Conservation (phyloP, 2,888 invertebrate species). For the Oxystoma pomonae region DNA sequence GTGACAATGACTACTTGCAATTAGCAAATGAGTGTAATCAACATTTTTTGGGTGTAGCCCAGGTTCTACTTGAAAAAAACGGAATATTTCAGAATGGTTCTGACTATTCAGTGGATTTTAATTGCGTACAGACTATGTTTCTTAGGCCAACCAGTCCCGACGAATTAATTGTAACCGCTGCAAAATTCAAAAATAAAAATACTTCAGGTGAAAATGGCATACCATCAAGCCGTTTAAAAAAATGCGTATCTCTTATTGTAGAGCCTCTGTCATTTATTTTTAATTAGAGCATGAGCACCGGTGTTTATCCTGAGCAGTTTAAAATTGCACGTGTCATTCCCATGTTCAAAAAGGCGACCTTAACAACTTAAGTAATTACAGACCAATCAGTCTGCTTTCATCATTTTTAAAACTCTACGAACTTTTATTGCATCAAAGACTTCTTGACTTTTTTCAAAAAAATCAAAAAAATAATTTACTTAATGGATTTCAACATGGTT, state of each 20-base stretch:
- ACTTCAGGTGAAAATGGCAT: neutral
- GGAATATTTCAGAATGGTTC: neutral
- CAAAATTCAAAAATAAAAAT: neutral
- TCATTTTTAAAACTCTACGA: too few relatives aligned
- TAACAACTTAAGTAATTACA: neutral
- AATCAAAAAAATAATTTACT: neutral
- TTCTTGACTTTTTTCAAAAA: neutral
- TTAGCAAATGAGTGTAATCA: neutral
- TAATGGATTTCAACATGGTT: neutral
- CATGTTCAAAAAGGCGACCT: neutral
- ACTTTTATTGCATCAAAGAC: neutral
- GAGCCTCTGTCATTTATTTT: neutral
- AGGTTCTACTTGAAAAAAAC: neutral
- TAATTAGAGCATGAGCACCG: neutral
- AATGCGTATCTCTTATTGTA: neutral
- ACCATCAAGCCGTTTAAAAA: neutral
- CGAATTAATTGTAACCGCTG: neutral
- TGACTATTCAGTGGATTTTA: neutral
- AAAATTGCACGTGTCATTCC: neutral
- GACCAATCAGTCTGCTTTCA: neutral
- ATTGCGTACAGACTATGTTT: neutral
- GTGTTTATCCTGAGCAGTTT: neutral
- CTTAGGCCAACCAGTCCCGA: neutral
- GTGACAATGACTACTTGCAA: neutral
- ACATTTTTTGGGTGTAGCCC: neutral